Percentiles rank a stretch among this genome's conserved stretches.
These are phyloP conservation scores for Solenopsis invicta DNA, from an alignment of 1,140 invertebrate genomes.

Conservation along the genomic window DNA sequence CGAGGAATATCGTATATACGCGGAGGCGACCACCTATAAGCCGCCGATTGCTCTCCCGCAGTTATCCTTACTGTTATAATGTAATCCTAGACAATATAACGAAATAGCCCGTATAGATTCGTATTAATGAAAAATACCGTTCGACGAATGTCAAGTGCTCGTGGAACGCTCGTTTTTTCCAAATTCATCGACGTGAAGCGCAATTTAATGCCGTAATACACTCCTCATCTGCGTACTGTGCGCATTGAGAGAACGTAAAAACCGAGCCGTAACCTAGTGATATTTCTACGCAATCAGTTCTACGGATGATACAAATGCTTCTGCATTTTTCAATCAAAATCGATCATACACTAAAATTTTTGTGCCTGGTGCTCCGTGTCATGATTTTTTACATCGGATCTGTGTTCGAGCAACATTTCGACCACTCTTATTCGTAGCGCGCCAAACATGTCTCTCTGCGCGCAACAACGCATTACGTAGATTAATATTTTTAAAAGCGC, in stretches of 20 bases:
- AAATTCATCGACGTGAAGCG: background rate
- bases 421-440: background rate
- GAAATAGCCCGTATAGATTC: background rate
- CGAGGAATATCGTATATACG: background rate
- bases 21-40: background rate
- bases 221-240: background rate
- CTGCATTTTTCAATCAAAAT: background rate
- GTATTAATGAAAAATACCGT: background rate
- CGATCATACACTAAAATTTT: background rate
- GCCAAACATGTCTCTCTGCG: too few relatives aligned
- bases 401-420: too few relatives aligned
- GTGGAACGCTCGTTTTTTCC: too few relatives aligned
- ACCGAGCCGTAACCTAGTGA: background rate
- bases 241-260: background rate
- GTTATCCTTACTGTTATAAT: background rate
- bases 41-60: background rate
- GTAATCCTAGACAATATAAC: conserved; percentile 5
- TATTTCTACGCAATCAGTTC: background rate
- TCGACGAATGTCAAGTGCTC: background rate
- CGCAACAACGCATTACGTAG: background rate
- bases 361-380: background rate
- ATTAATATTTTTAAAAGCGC: background rate
- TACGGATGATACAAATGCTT: background rate
- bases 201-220: background rate
- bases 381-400: background rate